phyloP scores from a whole-genome alignment of 2,797 vertebrate genomes.

The Ateles fusciceps region DNA sequence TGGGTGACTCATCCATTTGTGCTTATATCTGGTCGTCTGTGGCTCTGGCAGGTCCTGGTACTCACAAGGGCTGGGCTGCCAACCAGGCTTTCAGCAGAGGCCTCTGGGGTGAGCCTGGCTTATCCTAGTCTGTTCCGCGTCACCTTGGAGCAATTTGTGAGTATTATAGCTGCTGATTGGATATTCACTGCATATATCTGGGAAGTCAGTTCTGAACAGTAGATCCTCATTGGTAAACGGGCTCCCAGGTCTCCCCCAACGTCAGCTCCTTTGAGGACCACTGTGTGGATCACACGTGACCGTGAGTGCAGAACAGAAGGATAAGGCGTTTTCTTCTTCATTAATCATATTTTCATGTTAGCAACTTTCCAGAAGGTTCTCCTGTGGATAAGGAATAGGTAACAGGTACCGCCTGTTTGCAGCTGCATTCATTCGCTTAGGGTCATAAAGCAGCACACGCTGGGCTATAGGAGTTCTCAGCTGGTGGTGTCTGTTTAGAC shows the following conservation, averaged over 20 bases:
- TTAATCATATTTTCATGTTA: background rate
- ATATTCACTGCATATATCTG: rapidly evolving
- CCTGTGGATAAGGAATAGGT: background rate
- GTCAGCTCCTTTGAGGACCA: background rate
- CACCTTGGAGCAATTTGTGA: background rate
- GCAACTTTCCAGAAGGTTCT: background rate
- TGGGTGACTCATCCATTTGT: background rate
- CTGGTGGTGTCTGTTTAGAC: background rate
- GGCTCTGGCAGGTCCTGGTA: slow-evolving; percentile 7
- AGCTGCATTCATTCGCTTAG: background rate
- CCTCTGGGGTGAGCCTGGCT: background rate
- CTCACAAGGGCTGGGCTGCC: slow-evolving; percentile 10
- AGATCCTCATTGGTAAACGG: background rate
- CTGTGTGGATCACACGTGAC: background rate
- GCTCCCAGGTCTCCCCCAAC: background rate
- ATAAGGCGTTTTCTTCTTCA: background rate
- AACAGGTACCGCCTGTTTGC: background rate
- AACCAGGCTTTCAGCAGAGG: background rate
- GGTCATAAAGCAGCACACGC: background rate
- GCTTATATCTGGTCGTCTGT: background rate
- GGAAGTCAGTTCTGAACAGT: background rate
- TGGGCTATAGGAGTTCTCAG: background rate
- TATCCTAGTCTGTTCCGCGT: background rate
- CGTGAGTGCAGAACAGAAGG: background rate
- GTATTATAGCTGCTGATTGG: rapidly evolving